These are phyloP conservation scores for Cololabis saira DNA, from an alignment of 2,113 vertebrate genomes.

Conservation along the genomic window DNA sequence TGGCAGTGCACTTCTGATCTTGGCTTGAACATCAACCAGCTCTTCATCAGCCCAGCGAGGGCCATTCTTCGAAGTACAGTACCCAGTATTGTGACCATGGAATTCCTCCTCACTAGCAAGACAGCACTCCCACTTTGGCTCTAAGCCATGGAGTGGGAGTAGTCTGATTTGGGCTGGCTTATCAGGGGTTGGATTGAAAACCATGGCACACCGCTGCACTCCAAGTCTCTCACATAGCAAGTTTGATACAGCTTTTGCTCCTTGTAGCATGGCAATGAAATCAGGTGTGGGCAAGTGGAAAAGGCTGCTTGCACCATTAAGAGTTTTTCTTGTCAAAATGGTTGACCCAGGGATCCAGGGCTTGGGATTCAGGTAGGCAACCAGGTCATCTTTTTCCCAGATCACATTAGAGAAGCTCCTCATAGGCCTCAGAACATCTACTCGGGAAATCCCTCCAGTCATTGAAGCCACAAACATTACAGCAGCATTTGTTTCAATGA, in stretches of 20 bases:
- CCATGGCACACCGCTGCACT: slow-evolving; percentile 80
- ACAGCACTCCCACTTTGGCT: slow-evolving; percentile 72
- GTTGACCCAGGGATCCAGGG: slow-evolving; percentile 81
- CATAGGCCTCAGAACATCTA: slow-evolving; percentile 75
- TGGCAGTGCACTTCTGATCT: slow-evolving; percentile 73
- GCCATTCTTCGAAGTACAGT: slow-evolving; percentile 80
- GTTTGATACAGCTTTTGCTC: slow-evolving; percentile 70
- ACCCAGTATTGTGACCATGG: slow-evolving; percentile 73
- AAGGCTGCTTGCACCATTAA: slow-evolving; percentile 71
- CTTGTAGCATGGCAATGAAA: slow-evolving; percentile 71
- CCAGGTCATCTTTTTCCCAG: slow-evolving; percentile 81
- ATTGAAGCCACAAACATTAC: slow-evolving; percentile 82
- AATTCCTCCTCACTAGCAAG: slow-evolving; percentile 75
- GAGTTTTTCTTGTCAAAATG: slow-evolving; percentile 73
- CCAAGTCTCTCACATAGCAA: slow-evolving; percentile 72
- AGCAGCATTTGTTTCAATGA: slow-evolving; percentile 79
- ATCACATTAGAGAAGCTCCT: slow-evolving; percentile 69
- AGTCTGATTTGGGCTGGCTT: slow-evolving; percentile 72
- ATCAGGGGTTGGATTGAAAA: slow-evolving; percentile 65
- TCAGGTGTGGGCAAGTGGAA: slow-evolving; percentile 75
- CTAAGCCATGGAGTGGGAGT: slow-evolving; percentile 79
- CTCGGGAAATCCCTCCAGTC: slow-evolving; percentile 59
- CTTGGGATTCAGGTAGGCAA: slow-evolving; percentile 76
- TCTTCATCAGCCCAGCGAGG: slow-evolving; percentile 70
- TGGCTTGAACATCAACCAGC: slow-evolving; percentile 67